These are phyloP conservation scores for Danaus plexippus DNA, from an alignment of 1,140 invertebrate species.

Conservation along the genomic window DNA sequence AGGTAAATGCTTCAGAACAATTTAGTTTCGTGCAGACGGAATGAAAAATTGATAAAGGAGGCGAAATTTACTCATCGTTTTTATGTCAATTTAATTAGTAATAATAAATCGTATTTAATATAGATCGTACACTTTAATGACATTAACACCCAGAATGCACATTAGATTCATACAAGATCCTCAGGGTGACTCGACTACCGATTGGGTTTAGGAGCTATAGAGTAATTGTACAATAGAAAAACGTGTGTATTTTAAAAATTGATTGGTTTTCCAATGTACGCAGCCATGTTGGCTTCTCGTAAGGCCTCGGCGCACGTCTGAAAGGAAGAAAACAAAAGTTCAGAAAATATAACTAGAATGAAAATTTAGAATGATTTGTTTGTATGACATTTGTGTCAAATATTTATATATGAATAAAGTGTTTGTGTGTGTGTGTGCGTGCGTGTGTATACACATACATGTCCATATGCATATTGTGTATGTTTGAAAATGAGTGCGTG, in stretches of 20 bases:
- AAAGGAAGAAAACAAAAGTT: slow-evolving; percentile 18
- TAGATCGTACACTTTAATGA: no score
- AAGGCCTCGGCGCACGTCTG: slow-evolving; percentile 98
- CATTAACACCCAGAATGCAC: slow-evolving; percentile 30
- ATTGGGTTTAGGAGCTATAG: slow-evolving; percentile 18
- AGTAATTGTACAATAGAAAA: slow-evolving; percentile 29
- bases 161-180: slow-evolving; percentile 61
- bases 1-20: slow-evolving; percentile 34
- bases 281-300: slow-evolving; percentile 96
- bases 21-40: slow-evolving; percentile 21
- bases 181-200: slow-evolving; percentile 27
- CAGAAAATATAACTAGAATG: neutral
- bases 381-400: no score
- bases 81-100: no score
- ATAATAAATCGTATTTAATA: no score
- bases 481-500: neutral
- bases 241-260: slow-evolving; percentile 82
- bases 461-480: no score
- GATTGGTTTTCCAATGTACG: slow-evolving; percentile 97
- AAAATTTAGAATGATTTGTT: no score
- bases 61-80: neutral
- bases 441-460: no score
- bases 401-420: no score
- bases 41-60: slow-evolving; percentile 31
- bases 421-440: no score